Evolutionary conservation across 2,888 invertebrate species (phyloP).

Genomic region (Rhamphomyia laevipes): DNA sequence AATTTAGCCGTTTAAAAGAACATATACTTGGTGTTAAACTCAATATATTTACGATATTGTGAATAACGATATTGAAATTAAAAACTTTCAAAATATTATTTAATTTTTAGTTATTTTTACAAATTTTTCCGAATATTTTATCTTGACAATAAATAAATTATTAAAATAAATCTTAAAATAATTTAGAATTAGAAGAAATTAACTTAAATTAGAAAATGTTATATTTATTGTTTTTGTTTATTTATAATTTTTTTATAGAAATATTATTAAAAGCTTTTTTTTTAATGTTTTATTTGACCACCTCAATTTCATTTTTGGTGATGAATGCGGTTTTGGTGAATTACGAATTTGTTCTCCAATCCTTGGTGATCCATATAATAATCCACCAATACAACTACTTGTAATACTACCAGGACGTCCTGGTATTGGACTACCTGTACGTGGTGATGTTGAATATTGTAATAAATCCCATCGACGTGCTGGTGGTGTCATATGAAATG

Average conservation of each 20-base stretch:
- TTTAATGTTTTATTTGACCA: slow-evolving; percentile 26
- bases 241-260: not conserved
- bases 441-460: slow-evolving; percentile 14
- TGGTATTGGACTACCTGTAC: slow-evolving; percentile 44
- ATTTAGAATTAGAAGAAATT: not conserved
- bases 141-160: too few relatives aligned
- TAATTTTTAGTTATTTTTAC: too few relatives aligned
- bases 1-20: too few relatives aligned
- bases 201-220: not conserved
- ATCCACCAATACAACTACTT: slow-evolving; percentile 30
- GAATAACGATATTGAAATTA: too few relatives aligned
- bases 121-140: too few relatives aligned
- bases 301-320: slow-evolving; percentile 90
- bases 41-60: too few relatives aligned
- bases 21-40: too few relatives aligned
- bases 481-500: slow-evolving; percentile 57
- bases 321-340: slow-evolving; percentile 58
- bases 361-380: slow-evolving; percentile 45
- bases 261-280: not conserved
- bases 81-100: too few relatives aligned
- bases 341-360: slow-evolving; percentile 44
- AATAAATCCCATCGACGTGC: slow-evolving; percentile 43
- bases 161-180: too few relatives aligned
- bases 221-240: not conserved
- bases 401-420: slow-evolving; percentile 49